Percentiles rank a stretch among this genome's conserved stretches.
phyloP scores from a whole-genome alignment of 2,113 vertebrate species.

The Falco punctatus region DNA sequence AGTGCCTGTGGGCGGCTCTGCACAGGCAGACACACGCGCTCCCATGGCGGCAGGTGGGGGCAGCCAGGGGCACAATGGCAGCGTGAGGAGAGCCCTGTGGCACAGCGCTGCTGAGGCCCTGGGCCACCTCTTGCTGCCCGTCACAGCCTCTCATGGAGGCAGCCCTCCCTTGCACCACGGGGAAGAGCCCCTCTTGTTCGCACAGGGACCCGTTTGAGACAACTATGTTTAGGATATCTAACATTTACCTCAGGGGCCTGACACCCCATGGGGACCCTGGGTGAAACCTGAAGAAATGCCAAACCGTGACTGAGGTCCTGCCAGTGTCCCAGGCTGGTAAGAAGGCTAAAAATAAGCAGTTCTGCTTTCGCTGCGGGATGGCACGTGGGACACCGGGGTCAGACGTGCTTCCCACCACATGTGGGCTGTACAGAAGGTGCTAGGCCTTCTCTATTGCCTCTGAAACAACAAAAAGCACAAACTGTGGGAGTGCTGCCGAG shows the following conservation, averaged over 20 bases:
- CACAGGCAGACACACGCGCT: fast-evolving
- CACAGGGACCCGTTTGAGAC: not conserved
- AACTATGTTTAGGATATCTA: not conserved
- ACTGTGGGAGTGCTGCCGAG: not conserved
- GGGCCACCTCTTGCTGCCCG: fast-evolving
- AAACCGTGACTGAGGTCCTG: not conserved
- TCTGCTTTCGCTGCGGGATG: fast-evolving
- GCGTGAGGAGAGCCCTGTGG: not conserved
- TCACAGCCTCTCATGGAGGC: fast-evolving
- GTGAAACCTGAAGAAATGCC: not conserved
- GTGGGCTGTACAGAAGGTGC: not conserved
- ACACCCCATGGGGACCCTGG: fast-evolving
- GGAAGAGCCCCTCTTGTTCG: not conserved
- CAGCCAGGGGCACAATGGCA: not conserved
- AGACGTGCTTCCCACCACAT: fast-evolving
- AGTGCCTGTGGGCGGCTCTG: not conserved
- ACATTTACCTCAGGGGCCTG: fast-evolving
- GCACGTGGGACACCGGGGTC: fast-evolving
- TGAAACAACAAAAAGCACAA: not conserved
- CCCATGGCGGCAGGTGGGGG: not conserved
- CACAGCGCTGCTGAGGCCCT: no score
- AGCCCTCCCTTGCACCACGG: fast-evolving
- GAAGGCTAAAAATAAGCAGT: not conserved
- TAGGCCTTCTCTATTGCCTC: not conserved
- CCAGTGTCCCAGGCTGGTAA: not conserved